These are phyloP conservation scores for Stratiomys singularior DNA, from an alignment of 2,888 invertebrate genomes.

Conservation along the genomic window DNA sequence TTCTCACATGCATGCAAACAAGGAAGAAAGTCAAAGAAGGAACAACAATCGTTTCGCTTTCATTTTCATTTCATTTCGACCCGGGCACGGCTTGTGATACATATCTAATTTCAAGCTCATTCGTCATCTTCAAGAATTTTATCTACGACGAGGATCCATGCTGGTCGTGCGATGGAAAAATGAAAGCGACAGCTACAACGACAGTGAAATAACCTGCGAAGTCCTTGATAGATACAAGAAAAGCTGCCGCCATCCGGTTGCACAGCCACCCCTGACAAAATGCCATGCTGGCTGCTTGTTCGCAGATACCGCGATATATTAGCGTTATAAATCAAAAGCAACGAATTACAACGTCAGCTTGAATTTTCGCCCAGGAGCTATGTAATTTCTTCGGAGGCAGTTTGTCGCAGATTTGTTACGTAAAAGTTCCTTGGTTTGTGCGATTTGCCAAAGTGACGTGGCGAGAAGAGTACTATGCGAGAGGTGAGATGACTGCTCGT, in stretches of 20 bases:
- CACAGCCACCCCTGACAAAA: constrained; percentile 31
- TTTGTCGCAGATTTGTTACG: constrained; percentile 42
- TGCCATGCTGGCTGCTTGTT: constrained; percentile 40
- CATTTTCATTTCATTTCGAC: neutral
- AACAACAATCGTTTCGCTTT: neutral
- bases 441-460: neutral
- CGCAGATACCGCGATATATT: constrained; percentile 44
- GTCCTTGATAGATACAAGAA: constrained; percentile 38
- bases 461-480: neutral
- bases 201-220: constrained; percentile 19
- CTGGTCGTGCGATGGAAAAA: neutral
- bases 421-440: neutral
- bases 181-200: constrained; percentile 13
- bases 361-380: constrained; percentile 30
- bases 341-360: constrained; percentile 46
- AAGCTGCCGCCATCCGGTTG: constrained; percentile 35
- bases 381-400: constrained; percentile 34
- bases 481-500: no score
- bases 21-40: neutral
- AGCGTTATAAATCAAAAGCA: constrained; percentile 40
- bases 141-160: neutral
- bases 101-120: constrained; percentile 35
- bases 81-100: constrained; percentile 15
- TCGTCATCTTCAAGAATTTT: constrained; percentile 36
- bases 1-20: no score